Evolutionary conservation across 2,797 vertebrate genomes (phyloP), one percentile per base, ranked within the genome.

Genomic region (Muraenolepis orangiensis): DNA sequence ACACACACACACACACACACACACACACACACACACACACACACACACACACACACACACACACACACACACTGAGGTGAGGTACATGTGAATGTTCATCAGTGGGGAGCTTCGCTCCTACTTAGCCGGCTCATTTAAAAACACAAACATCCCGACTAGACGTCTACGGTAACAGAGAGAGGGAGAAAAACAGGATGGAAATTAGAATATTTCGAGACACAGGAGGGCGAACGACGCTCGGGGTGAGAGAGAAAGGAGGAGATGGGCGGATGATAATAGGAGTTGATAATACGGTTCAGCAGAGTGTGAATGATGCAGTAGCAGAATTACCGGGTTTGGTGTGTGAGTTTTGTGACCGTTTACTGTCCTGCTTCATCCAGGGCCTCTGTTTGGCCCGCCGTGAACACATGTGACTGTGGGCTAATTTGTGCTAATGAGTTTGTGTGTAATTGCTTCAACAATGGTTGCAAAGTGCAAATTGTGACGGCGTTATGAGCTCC

Each of bases 261-360:
- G 23, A 14, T n/a, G 10, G 12, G 3, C 29, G 26, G 64, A 66
- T 29, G 28, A 28, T 51, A 51, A 28, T 51, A 51, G 61, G 8
- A 66, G 28, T 28, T 1, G 26, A 30, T 6, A 30, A 28, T 70
- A 31, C 78, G 87, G n/a, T 64, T 64, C 12, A 12, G 57, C 57
- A 64, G 23, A 11, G 36, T 13, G 32, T 18, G 14, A 26, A 36
- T 23, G 42, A 71, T 57, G 14, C 72, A 80, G 46, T 73, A 67
- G 4, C 66, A 85, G 74, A 84, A 87, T 87, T 88, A 85, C 86
- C 85, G 83, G 80, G 87, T 81, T 86, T 71, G 61, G n/a, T 81
- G 85, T 86, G 81, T 87, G 80, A 66, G 32, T 87, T 91, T 89
- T 76, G 81, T 87, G 85, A 87, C 81, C 2, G 79, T 80, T 85